phyloP scores from a whole-genome alignment of 2,113 vertebrate genomes.

The Pantherophis guttatus region DNA sequence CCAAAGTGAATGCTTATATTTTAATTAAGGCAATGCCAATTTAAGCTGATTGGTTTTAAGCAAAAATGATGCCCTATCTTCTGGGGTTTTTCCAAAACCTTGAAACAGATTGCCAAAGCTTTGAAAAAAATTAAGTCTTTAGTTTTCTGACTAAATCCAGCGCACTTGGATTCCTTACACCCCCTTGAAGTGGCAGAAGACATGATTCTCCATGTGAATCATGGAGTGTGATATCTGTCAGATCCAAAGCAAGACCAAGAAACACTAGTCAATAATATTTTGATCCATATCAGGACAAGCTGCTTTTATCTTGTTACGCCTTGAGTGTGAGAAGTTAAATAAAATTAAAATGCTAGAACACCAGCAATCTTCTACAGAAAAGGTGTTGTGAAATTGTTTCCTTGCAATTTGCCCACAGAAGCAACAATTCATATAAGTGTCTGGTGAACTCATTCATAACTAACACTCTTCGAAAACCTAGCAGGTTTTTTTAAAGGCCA shows the following conservation, averaged over 20 bases:
- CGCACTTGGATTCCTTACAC: conserved; percentile 46
- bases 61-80: conserved; percentile 14
- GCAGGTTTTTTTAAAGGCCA: background rate
- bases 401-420: background rate
- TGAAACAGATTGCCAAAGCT: conserved; percentile 43
- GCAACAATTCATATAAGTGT: background rate
- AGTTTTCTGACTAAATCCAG: conserved; percentile 42
- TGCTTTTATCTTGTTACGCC: background rate
- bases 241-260: conserved; percentile 4
- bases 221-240: background rate
- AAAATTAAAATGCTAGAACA: background rate
- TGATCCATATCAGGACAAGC: background rate
- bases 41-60: conserved; percentile 30
- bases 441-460: background rate
- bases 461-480: background rate
- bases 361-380: background rate
- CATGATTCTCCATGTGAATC: conserved; percentile 18
- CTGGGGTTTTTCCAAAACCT: conserved; percentile 31
- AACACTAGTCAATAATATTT: conserved; percentile 1
- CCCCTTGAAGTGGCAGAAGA: conserved; percentile 21
- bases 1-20: conserved; percentile 16
- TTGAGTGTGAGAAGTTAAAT: background rate
- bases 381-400: background rate
- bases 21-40: conserved; percentile 12
- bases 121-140: conserved; percentile 38